phyloP scores from a whole-genome alignment of 2,797 vertebrate species.

The Squalus acanthias region DNA sequence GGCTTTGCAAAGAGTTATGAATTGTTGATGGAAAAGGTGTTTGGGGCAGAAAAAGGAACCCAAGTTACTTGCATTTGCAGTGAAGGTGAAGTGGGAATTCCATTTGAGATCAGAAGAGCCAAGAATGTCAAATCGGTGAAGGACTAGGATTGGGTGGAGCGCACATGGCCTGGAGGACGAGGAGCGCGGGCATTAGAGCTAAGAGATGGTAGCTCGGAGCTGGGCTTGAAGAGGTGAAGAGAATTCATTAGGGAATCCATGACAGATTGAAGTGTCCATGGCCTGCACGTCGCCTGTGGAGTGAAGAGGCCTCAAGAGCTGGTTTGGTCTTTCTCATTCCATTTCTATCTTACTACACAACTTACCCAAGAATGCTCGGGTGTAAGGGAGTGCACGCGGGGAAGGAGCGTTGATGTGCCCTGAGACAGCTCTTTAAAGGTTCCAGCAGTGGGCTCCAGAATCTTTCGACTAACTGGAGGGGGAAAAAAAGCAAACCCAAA shows the following conservation, averaged over 20 bases:
- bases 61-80: background rate
- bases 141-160: background rate
- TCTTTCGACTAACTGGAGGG: slow-evolving; percentile 56
- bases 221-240: background rate
- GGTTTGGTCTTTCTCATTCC: background rate
- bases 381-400: slow-evolving; percentile 57
- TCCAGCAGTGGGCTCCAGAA: slow-evolving; percentile 77
- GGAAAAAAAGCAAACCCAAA: background rate
- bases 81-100: background rate
- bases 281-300: background rate
- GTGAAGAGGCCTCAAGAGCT: background rate
- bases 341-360: background rate
- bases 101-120: background rate
- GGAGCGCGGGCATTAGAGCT: background rate
- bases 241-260: background rate
- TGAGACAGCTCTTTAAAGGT: slow-evolving; percentile 62
- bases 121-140: background rate
- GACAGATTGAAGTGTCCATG: background rate
- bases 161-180: background rate
- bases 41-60: background rate
- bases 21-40: background rate
- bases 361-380: slow-evolving; percentile 67
- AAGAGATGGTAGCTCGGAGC: background rate
- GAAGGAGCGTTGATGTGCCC: slow-evolving; percentile 59
- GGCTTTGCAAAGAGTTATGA: background rate